Evolutionary conservation across 53 echinoderm and acorn worm species (phyloP).

Genomic region (Mesocentrotus franciscanus): DNA sequence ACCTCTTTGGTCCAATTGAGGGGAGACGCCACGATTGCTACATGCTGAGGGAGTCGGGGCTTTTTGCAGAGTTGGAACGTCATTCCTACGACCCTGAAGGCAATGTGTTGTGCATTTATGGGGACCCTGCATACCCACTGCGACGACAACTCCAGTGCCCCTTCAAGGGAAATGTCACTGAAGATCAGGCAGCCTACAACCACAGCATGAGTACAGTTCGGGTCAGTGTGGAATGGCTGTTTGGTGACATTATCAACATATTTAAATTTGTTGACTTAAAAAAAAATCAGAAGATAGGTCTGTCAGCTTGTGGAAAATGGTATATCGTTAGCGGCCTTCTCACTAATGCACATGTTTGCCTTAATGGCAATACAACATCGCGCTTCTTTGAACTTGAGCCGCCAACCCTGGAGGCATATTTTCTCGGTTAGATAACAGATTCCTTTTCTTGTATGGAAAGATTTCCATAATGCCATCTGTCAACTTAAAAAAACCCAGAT

Average conservation of each 20-base stretch:
- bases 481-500: too few species aligned
- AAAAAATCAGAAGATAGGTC: constrained; percentile 63
- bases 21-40: constrained; percentile 69
- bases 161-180: constrained; percentile 66
- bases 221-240: too few species aligned
- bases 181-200: constrained; percentile 69
- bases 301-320: too few species aligned
- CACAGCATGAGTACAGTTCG: constrained; percentile 56
- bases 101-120: constrained; percentile 55
- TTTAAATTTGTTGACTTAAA: constrained; percentile 60
- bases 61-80: constrained; percentile 55
- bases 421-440: too few species aligned
- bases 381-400: too few species aligned
- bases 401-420: too few species aligned
- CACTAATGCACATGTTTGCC: too few species aligned
- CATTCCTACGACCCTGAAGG: constrained; percentile 61
- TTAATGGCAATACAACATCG: too few species aligned
- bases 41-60: constrained; percentile 69
- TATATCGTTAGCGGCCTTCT: too few species aligned
- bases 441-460: too few species aligned
- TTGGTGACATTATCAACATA: constrained; percentile 59
- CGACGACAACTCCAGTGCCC: constrained; percentile 72
- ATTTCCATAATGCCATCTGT: too few species aligned
- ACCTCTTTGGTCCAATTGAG: constrained; percentile 70
- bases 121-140: constrained; percentile 79